phyloP scores from a whole-genome alignment of 2,113 vertebrate species.

The Gopherus flavomarginatus region DNA sequence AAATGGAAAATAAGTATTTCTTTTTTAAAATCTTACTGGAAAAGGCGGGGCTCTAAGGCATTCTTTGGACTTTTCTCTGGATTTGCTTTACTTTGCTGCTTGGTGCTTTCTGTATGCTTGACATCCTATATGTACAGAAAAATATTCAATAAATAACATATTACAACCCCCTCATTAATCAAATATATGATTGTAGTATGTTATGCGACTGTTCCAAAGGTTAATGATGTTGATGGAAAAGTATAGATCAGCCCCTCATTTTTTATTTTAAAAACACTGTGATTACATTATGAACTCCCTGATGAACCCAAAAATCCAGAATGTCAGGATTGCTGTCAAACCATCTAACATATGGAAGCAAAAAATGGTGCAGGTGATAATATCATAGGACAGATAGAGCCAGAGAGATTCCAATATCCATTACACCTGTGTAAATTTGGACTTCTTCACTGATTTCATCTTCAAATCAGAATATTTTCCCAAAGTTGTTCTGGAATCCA shows the following conservation, averaged over 20 bases:
- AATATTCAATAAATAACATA: neutral
- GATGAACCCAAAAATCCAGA: neutral
- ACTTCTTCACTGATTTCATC: neutral
- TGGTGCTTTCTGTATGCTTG: neutral
- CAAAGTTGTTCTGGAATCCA: neutral
- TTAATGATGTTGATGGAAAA: slow-evolving; percentile 2
- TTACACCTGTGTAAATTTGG: neutral
- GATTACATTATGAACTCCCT: neutral
- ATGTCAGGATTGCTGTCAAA: neutral
- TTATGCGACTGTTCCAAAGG: neutral
- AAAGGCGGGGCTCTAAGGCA: neutral
- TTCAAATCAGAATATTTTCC: neutral
- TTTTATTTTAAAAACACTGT: neutral
- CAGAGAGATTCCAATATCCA: neutral
- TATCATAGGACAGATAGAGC: neutral
- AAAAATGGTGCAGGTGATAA: neutral
- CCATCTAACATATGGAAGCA: neutral
- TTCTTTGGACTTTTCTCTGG: neutral
- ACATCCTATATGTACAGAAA: neutral
- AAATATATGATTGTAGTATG: neutral
- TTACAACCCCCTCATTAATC: neutral
- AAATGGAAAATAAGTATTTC: neutral
- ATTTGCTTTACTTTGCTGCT: neutral
- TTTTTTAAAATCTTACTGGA: neutral
- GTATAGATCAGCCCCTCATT: neutral